These are phyloP conservation scores for Candidula unifasciata DNA, from an alignment of 2,888 invertebrate species.

Conservation along the genomic window DNA sequence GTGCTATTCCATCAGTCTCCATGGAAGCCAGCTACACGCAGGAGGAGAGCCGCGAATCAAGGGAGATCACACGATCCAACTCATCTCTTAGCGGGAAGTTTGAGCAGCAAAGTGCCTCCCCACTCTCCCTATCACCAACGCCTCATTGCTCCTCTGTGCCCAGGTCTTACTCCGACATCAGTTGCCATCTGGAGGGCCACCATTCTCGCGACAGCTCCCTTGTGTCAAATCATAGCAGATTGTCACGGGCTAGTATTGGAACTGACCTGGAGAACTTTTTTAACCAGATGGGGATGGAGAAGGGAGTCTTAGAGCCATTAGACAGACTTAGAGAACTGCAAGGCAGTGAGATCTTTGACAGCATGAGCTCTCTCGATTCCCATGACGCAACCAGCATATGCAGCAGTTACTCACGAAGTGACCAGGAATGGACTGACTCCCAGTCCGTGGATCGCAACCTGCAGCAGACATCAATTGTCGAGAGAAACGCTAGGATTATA, in stretches of 20 bases:
- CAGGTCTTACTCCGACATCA: conserved; percentile 55
- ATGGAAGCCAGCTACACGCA: conserved; percentile 12
- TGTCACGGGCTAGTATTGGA: conserved; percentile 60
- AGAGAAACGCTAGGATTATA: conserved; percentile 95
- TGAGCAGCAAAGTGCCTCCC: conserved; percentile 25
- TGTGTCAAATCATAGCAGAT: conserved; percentile 52
- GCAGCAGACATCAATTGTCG: conserved; percentile 89
- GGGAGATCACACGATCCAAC: conserved; percentile 42
- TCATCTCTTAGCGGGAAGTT: conserved; percentile 41
- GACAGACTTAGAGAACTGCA: conserved; percentile 63
- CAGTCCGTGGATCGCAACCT: conserved; percentile 61
- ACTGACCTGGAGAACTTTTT: conserved; percentile 91
- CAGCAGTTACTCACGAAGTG: conserved; percentile 67
- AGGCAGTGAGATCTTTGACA: conserved; percentile 83
- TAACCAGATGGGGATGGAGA: conserved; percentile 91
- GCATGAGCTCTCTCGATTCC: conserved; percentile 92
- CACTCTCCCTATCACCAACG: conserved; percentile 30
- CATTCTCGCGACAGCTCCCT: conserved; percentile 54
- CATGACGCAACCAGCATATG: conserved; percentile 71
- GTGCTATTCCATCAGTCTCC: conserved; percentile 25
- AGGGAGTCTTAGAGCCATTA: conserved; percentile 79
- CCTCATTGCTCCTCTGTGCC: conserved; percentile 48
- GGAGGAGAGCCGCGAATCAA: conserved; percentile 11
- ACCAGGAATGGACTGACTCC: conserved; percentile 60
- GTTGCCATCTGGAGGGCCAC: conserved; percentile 48